Evolutionary conservation across 2,113 vertebrate genomes (phyloP).

Genomic region (Phaethon lepturus): DNA sequence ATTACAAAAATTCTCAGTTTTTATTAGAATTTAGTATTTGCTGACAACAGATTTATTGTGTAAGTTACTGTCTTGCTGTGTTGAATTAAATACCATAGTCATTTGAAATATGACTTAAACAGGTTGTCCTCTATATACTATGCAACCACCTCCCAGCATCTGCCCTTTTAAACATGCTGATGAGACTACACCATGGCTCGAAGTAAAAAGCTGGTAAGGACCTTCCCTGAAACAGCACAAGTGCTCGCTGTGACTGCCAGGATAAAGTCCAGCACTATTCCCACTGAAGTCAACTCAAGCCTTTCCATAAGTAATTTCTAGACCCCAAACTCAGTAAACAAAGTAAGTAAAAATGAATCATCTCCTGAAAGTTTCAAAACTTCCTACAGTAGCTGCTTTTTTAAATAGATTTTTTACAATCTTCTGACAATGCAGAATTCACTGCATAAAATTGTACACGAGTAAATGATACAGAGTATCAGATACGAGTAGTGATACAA

Average conservation of each 20-base stretch:
- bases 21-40: not conserved
- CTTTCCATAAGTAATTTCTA: not conserved
- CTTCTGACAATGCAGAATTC: not conserved
- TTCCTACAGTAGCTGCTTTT: not conserved
- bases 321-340: not conserved
- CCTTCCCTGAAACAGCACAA: not conserved
- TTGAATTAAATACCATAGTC: not conserved
- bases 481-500: not conserved
- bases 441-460: not conserved
- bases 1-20: not conserved
- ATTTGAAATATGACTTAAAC: not conserved
- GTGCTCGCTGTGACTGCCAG: not conserved
- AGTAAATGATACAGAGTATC: not conserved
- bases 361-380: not conserved
- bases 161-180: no score
- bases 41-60: not conserved
- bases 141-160: not conserved
- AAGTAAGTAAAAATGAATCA: not conserved
- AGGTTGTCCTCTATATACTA: no score
- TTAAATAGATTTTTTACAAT: not conserved
- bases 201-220: no score
- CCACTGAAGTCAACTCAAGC: no score
- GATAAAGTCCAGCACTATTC: not conserved
- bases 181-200: not conserved
- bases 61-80: not conserved